Percentiles rank a stretch among this genome's conserved stretches.
These are phyloP conservation scores for Lepus timidus DNA, from an alignment of 2,113 vertebrate species.

Conservation along the genomic window DNA sequence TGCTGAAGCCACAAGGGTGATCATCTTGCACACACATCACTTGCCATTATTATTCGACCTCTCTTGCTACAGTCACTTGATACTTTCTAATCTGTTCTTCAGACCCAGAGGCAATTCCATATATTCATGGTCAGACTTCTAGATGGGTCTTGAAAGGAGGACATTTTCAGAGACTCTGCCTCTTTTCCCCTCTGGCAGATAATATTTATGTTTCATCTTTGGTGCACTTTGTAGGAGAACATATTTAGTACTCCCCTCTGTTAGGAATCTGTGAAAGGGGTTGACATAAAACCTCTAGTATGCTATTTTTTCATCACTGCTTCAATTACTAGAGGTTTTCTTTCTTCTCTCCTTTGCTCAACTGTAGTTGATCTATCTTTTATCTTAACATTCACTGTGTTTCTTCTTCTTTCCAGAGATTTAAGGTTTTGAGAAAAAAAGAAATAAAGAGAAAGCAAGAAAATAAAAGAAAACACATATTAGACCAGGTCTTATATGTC, in stretches of 20 bases:
- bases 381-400: neutral
- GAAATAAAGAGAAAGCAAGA: neutral
- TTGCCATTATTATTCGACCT: too few species aligned
- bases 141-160: neutral
- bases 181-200: neutral
- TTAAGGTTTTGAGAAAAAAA: neutral
- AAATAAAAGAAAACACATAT: too few species aligned
- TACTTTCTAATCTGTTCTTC: neutral
- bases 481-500: too few species aligned
- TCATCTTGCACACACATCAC: neutral
- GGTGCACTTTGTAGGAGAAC: neutral
- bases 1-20: neutral
- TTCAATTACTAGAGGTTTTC: neutral
- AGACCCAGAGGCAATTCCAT: neutral
- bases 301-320: neutral
- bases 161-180: neutral
- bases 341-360: neutral
- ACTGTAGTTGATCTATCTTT: neutral
- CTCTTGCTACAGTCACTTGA: neutral
- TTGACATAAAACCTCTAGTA: neutral
- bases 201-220: neutral
- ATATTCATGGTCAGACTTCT: neutral
- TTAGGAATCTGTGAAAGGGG: neutral
- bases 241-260: neutral
- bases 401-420: rapidly evolving